A percentile compares a stretch with the other conserved stretches of the same genome.
phyloP scores from a whole-genome alignment of 2,888 invertebrate species.

The Folsomia manolachei region DNA sequence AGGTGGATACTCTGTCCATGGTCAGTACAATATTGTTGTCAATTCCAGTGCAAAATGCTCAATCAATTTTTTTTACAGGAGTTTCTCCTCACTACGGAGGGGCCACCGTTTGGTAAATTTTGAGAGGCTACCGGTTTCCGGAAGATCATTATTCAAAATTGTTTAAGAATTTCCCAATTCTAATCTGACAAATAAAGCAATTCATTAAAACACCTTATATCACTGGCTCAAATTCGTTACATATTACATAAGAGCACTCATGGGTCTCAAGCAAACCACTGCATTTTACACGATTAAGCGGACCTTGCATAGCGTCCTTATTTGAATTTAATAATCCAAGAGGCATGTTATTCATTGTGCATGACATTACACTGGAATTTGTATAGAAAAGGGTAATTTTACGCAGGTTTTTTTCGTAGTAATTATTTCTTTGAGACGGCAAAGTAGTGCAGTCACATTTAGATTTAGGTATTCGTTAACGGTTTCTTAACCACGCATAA shows the following conservation, averaged over 20 bases:
- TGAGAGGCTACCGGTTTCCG: not conserved
- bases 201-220: not conserved
- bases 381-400: too few species aligned
- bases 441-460: too few species aligned
- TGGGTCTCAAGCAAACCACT: not conserved
- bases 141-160: not conserved
- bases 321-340: too few species aligned
- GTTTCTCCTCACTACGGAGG: not conserved
- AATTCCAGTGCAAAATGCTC: not conserved
- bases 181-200: not conserved
- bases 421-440: too few species aligned
- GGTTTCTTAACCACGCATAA: too few species aligned
- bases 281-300: not conserved
- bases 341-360: too few species aligned
- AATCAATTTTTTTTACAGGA: not conserved
- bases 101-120: not conserved
- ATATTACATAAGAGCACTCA: not conserved
- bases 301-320: too few species aligned
- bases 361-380: too few species aligned
- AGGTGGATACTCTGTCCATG: not conserved
- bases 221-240: not conserved
- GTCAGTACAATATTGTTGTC: too few species aligned
- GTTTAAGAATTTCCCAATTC: not conserved
- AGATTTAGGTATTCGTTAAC: too few species aligned
- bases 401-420: too few species aligned